phyloP scores from a whole-genome alignment of 2,888 invertebrate species.

The Chrysolina haemoptera region DNA sequence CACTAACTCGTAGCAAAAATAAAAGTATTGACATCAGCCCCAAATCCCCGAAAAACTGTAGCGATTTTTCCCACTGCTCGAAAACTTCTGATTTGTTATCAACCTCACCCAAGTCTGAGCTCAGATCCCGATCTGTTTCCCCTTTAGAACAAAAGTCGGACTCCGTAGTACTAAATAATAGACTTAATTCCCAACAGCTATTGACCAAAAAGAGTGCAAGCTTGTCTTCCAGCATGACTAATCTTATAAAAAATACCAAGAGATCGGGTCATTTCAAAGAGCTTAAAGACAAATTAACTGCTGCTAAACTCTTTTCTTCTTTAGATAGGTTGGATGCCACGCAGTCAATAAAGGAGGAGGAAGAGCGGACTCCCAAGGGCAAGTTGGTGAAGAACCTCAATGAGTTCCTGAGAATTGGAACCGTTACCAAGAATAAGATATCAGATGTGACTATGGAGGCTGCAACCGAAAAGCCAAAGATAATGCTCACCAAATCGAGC shows the following conservation, averaged over 20 bases:
- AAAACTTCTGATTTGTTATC: constrained; percentile 35
- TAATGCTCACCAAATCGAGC: constrained; percentile 71
- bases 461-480: constrained; percentile 66
- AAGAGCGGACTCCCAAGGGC: constrained; percentile 67
- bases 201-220: constrained; percentile 59
- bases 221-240: constrained; percentile 68
- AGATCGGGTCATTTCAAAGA: constrained; percentile 73
- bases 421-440: constrained; percentile 75
- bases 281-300: constrained; percentile 72
- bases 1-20: constrained; percentile 60
- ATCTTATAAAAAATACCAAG: constrained; percentile 65
- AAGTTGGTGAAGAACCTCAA: constrained; percentile 83
- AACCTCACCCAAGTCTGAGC: constrained; percentile 50
- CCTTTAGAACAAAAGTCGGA: constrained; percentile 68
- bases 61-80: constrained; percentile 25
- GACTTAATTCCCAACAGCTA: constrained; percentile 59
- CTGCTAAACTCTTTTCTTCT: constrained; percentile 73
- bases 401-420: constrained; percentile 86
- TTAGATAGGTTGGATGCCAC: constrained; percentile 73
- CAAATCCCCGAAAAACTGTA: constrained; percentile 49
- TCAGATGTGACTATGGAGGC: constrained; percentile 41
- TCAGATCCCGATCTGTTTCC: constrained; percentile 67
- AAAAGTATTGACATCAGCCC: constrained; percentile 51
- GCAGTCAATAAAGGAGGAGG: constrained; percentile 66
- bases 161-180: constrained; percentile 64